Percentiles rank a stretch among this genome's conserved stretches.
These are phyloP conservation scores for Drosophila lutescens DNA, from an alignment of 2,888 invertebrate species.

Conservation along the genomic window DNA sequence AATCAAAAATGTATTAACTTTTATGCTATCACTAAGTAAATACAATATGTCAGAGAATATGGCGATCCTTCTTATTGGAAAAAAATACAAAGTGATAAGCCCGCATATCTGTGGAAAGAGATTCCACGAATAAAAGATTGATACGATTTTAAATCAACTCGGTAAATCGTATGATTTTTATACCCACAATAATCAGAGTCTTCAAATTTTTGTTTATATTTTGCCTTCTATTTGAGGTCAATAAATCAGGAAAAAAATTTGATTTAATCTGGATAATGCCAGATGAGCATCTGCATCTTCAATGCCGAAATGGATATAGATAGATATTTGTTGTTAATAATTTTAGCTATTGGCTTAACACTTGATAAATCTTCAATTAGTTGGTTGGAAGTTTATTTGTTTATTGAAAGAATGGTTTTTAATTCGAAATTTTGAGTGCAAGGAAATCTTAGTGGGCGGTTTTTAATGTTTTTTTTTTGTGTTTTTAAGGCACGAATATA, in stretches of 20 bases:
- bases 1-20: slow-evolving; percentile 32
- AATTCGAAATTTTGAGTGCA: background rate
- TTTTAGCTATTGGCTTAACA: slow-evolving; percentile 7
- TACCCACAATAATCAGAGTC: background rate
- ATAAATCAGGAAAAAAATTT: slow-evolving; percentile 17
- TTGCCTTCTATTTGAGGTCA: background rate
- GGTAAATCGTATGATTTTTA: slow-evolving; percentile 1
- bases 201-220: background rate
- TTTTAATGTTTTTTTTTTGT: background rate
- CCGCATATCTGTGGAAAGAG: background rate
- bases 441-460: too few relatives aligned
- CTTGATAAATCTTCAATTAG: slow-evolving; percentile 12
- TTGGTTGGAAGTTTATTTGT: background rate
- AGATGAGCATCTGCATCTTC: slow-evolving; percentile 12
- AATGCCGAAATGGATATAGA: slow-evolving; percentile 4
- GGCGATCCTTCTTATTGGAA: slow-evolving; percentile 5
- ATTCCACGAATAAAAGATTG: slow-evolving; percentile 16
- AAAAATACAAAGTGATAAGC: slow-evolving; percentile 17
- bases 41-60: slow-evolving; percentile 11
- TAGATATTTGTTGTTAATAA: slow-evolving; percentile 14
- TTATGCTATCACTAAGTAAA: slow-evolving; percentile 22
- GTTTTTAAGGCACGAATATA: background rate
- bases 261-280: slow-evolving; percentile 19
- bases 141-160: slow-evolving; percentile 31
- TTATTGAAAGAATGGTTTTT: background rate